Evolutionary conservation across 2,888 invertebrate species (phyloP), one percentile per base, ranked within the genome.

Genomic region (Platycnemis pennipes): DNA sequence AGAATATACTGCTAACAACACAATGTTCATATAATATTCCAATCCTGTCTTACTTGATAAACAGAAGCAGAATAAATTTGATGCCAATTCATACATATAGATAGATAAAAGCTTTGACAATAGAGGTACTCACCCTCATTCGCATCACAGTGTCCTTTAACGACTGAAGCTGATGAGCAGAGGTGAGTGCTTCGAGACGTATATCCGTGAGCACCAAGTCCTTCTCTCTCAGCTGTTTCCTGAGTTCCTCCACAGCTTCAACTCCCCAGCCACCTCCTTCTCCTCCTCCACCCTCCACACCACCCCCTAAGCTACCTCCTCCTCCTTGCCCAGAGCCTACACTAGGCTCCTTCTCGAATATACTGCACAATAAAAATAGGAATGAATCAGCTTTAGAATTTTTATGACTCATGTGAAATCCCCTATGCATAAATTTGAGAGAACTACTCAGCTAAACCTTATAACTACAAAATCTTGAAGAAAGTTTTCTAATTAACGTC

Each of bases 171-270:
- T 99, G 99, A 96, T 99, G 99, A 5, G 99, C 99, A 0, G 99
- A 99, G 95, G 99, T 99, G 56, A 99, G 97, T 13, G 99, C 99
- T 96, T 99, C 99, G 95, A 99, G 97, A 95, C 99, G 97, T 95
- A 99, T 99, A 96, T 99, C 99, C 2, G 99, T 99, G 95, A 99
- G 97, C 95, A 99, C 99, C 96, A 99, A 97, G 96, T 99, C 99
- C 96, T 99, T 99, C 96, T 99, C 99, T 69, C 99, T 97, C 94
- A 99, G 97, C 96, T 99, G 99, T 96, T 99, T 98, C 96, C 99
- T 98, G 95, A 99, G 97, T 95, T 99, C 99, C 95, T 98, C 98
- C 8, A 97, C 97, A 7, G 97, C 96, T 94, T 94, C 95, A 95
- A 91, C 95, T 94, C 94, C 94, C 56, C 94, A 88, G 94, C 95